phyloP scores from a whole-genome alignment of 2,888 invertebrate species.

The Phyto melanocephala region DNA sequence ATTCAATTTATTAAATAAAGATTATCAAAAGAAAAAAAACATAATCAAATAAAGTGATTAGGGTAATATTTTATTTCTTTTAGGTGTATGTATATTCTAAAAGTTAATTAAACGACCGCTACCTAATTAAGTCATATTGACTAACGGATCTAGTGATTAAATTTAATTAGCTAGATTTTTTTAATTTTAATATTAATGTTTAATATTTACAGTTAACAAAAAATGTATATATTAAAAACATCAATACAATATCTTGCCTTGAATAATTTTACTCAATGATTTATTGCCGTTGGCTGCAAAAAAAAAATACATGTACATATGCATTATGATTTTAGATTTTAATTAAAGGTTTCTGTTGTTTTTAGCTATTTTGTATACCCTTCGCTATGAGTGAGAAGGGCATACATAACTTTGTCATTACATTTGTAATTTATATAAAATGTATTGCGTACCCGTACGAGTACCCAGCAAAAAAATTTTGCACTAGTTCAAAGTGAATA shows the following conservation, averaged over 20 bases:
- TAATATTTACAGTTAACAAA: background rate
- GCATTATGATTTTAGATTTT: background rate
- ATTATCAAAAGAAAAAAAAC: background rate
- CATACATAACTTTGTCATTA: too few species aligned
- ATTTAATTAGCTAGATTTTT: background rate
- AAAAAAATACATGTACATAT: background rate
- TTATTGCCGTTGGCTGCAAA: conserved; percentile 1
- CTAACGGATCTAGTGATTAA: background rate
- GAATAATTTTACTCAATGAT: conserved; percentile 17
- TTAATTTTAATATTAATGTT: background rate
- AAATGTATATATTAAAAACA: background rate
- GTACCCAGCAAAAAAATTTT: too few species aligned
- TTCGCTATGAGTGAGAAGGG: too few species aligned
- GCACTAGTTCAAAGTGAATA: too few species aligned
- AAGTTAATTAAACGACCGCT: conserved; percentile 35
- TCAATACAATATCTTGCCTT: conserved; percentile 10
- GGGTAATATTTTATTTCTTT: background rate
- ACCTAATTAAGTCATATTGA: background rate
- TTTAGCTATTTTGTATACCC: too few species aligned
- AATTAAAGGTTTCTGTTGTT: conserved; percentile 3
- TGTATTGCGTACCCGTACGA: too few species aligned
- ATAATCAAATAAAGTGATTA: background rate
- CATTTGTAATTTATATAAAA: too few species aligned
- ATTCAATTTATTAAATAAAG: background rate
- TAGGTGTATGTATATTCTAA: too few species aligned